Base-by-base conservation (phyloP, 2,888 invertebrate species). In the Branchipolynoe longqiensis region DNA sequence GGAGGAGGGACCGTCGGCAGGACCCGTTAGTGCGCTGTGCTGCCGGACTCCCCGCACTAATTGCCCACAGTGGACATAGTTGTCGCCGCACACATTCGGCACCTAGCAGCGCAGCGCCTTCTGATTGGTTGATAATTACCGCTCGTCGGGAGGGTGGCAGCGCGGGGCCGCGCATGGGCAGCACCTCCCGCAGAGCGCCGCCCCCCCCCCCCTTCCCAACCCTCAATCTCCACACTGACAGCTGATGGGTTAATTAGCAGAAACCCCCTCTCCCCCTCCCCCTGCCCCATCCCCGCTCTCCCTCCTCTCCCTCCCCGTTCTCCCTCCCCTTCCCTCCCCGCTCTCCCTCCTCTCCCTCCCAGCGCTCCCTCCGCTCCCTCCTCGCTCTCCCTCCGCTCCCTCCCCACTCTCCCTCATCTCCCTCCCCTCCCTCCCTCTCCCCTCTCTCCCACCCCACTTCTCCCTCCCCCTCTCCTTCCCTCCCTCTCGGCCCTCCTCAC, bases 171-270 rank as follows among this genome's bases (percentile, higher is more conserved):
- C 2, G n/a, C 28, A 31, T 31, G 22, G n/a, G 28, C 25, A 14
- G 28, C 33, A 3, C 69, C 69, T 22, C 36, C 69, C 33, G 69
- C 38, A 4, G 69, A 33, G 58, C n/a, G 69, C 69, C 25, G 36
- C 33, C 3, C 48, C 8, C 8, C 69, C 69, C 69, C 14, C 14
- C 22, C 38, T 4, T 18, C 62, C 12, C 33, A 33, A 22, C 69
- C 22, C 69, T 22, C 36, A 38, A n/a, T n/a, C 36, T 33, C 22
- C 36, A 69, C 36, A 18, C 38, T 33, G 69, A 69, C 69, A n/a
- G 69, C 36, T 25, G 69, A 69, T 14, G 69, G 69, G 36, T 69
- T 69, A 69, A 69, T 69, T 69, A 69, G 69, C 69, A n/a, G n/a
- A n/a, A n/a, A n/a, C n/a, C n/a, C n/a, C n/a, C n/a, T n/a, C n/a